Base-by-base conservation (phyloP, 1,140 invertebrate genomes). In the Bombus sylvicola region DNA sequence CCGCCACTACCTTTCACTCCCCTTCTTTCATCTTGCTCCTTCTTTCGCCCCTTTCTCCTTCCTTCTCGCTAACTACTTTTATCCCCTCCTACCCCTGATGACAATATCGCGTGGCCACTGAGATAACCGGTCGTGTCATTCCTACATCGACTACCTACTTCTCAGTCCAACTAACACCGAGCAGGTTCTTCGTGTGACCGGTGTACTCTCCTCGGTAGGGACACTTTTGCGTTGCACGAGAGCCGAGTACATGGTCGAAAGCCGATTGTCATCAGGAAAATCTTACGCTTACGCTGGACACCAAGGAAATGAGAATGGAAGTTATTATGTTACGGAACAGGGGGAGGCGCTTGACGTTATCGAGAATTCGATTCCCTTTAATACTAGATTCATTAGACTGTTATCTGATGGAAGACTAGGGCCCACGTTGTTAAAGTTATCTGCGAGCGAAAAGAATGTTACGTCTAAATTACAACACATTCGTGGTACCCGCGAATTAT, bases 51-150 rank as follows among this genome's bases (percentile, higher is more conserved):
- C 83, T 86, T 84, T 75, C 71, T 74, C 47, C 47, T 79, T 47
- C 80, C 43, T 43, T 73, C 69, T 34, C 71, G 81, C 80, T 86
- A 89, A 92, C 88, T 90, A 90, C 88, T 84, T 88, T 88, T 81
- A 87, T 85, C 81, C 85, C 78, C 87, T 83, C 86, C 87, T 76
- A 74, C 88, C 92, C 87, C 93, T 94, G 94, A 94, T 94, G 94
- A 94, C 94, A 94, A 94, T 94, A 94, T 94, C 94, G 94, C 95
- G 95, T 95, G 95, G 95, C 93, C 90, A 90, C 91, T 94, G 91
- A 95, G 94, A 95, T 95, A 95, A 94, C 95, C 93, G 91, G 92
- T 93, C 94, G 93, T 95, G 94, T 95, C 95, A 95, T 95, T 95
- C 93, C 93, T 93, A 93, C 94, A 94, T 95, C 93, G 92, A 94